These are phyloP conservation scores for Alectura lathami DNA, from an alignment of 2,113 vertebrate species.

Conservation along the genomic window DNA sequence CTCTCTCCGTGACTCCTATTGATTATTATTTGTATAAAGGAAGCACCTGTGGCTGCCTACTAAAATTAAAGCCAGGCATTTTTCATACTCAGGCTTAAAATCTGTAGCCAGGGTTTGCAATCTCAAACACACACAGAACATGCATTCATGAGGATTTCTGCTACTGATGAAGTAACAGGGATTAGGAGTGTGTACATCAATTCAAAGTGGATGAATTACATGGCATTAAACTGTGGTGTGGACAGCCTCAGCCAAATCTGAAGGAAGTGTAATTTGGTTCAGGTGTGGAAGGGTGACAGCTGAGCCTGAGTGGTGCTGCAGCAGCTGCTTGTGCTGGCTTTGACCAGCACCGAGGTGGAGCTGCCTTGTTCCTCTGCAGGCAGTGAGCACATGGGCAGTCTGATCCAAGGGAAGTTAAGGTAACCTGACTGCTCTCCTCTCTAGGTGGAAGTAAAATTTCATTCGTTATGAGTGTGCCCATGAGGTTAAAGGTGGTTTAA, in stretches of 20 bases:
- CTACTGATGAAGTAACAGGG: not conserved
- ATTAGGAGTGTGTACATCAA: not conserved
- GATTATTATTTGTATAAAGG: not conserved
- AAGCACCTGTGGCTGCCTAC: not conserved
- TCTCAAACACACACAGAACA: rapidly evolving
- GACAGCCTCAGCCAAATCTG: not conserved
- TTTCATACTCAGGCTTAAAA: not conserved
- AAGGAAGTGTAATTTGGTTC: not conserved
- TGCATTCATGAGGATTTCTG: not conserved
- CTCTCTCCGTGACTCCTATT: not conserved
- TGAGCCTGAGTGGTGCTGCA: not conserved
- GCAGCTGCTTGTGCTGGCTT: too few species aligned
- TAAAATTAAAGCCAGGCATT: not conserved
- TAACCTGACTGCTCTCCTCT: not conserved
- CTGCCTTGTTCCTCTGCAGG: rapidly evolving
- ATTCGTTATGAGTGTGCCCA: not conserved
- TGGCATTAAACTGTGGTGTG: not conserved
- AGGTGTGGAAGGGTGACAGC: not conserved
- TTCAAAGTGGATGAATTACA: not conserved
- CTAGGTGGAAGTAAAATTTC: not conserved
- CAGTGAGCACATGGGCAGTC: not conserved
- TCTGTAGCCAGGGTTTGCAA: not conserved
- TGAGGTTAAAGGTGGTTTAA: not conserved
- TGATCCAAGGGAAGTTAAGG: not conserved
- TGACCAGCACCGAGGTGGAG: too few species aligned